These are phyloP conservation scores for Phocides pigmalion DNA, from an alignment of 1,140 invertebrate species.

Conservation along the genomic window DNA sequence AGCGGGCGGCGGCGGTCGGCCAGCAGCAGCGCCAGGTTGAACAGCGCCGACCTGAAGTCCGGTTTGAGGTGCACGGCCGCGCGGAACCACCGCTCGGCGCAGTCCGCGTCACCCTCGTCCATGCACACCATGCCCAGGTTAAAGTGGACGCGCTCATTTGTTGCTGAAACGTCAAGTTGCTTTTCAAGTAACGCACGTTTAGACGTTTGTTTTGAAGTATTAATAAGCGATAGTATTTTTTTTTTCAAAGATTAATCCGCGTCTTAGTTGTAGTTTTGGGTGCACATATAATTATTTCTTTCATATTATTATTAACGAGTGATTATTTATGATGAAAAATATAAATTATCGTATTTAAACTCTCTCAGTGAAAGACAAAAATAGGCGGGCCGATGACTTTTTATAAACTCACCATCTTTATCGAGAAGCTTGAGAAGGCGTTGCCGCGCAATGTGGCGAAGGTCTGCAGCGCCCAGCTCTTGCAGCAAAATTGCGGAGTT, in stretches of 20 bases:
- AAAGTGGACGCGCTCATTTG: slow-evolving; percentile 96
- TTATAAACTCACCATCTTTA: slow-evolving; percentile 86
- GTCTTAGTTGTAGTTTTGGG: no score
- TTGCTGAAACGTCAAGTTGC: no score
- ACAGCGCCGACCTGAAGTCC: slow-evolving; percentile 96
- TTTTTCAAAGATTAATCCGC: no score
- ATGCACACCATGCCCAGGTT: slow-evolving; percentile 98
- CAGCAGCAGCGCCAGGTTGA: slow-evolving; percentile 96
- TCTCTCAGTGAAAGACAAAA: neutral
- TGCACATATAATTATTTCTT: no score
- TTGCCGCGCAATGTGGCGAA: slow-evolving; percentile 91
- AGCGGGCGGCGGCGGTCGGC: slow-evolving; percentile 94
- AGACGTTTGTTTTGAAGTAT: no score
- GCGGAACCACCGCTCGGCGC: slow-evolving; percentile 95
- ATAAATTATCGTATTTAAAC: no score
- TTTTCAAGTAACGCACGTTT: no score
- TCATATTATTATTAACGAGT: no score
- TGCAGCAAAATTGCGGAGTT: slow-evolving; percentile 98
- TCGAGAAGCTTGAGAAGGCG: slow-evolving; percentile 92
- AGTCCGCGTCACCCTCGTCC: slow-evolving; percentile 95
- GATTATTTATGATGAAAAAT: no score
- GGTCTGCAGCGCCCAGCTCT: slow-evolving; percentile 91
- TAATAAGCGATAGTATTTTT: no score
- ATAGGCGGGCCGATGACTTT: no score
- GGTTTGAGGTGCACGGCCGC: slow-evolving; percentile 92